phyloP scores from a whole-genome alignment of 2,888 invertebrate species.

The Hymenopus coronatus region DNA sequence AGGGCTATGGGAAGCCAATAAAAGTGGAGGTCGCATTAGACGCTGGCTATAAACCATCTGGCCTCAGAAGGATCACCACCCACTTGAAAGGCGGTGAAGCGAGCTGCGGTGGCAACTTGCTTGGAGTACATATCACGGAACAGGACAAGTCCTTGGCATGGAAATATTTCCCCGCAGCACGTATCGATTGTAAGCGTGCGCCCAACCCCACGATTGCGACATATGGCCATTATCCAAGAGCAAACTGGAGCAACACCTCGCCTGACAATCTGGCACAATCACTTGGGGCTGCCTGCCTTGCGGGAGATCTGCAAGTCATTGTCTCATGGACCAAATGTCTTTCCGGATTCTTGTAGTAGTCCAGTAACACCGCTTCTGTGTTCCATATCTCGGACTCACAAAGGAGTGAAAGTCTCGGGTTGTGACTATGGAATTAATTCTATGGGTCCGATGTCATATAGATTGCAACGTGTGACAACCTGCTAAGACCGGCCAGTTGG shows the following conservation, averaged over 20 bases:
- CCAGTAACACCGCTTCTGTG: not conserved
- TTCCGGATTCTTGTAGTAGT: conserved; percentile 7
- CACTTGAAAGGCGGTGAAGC: not conserved
- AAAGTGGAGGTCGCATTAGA: not conserved
- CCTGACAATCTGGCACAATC: not conserved
- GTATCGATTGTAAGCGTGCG: not conserved
- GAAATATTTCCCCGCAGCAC: conserved; percentile 12
- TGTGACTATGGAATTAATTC: not conserved
- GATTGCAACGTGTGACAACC: not conserved
- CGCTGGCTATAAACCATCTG: not conserved
- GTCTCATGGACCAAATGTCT: not conserved
- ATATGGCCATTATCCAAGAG: conserved; percentile 5
- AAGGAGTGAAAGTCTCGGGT: not conserved
- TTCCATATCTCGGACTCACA: not conserved
- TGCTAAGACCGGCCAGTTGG: not conserved
- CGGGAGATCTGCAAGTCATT: not conserved
- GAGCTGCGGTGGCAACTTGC: not conserved
- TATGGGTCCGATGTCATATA: not conserved
- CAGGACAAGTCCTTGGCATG: conserved; percentile 10
- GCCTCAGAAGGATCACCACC: not conserved
- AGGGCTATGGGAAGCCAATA: not conserved
- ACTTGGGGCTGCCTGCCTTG: not conserved
- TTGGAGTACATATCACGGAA: not conserved
- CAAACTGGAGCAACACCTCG: conserved; percentile 13
- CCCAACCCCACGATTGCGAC: not conserved